Conservation (phyloP, 2,888 invertebrate genomes). For the Perizoma flavofasciatum region DNA sequence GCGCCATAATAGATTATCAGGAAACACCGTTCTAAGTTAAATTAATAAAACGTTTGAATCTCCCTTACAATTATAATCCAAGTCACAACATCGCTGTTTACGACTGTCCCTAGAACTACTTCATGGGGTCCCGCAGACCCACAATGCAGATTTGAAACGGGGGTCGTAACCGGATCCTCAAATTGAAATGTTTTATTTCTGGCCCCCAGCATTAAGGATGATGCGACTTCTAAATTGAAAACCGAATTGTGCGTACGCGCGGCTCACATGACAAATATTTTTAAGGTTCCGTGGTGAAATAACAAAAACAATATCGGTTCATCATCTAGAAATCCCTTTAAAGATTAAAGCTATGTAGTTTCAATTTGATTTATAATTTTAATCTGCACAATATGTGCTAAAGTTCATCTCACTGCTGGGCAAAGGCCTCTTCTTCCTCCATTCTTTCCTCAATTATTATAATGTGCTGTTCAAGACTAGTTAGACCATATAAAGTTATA, state of each 20-base stretch:
- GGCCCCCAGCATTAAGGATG: slow-evolving; percentile 72
- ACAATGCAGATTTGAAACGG: slow-evolving; percentile 78
- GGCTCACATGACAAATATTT: slow-evolving; percentile 63
- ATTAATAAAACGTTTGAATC: no score
- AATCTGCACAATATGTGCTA: no score
- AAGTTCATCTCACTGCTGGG: no score
- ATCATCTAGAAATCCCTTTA: no score
- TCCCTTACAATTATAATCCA: slow-evolving; percentile 16
- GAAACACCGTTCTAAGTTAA: no score
- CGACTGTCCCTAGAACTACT: slow-evolving; percentile 71
- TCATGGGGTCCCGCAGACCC: slow-evolving; percentile 77
- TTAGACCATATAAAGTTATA: no score
- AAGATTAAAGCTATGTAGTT: no score
- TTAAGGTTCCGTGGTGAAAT: slow-evolving; percentile 13
- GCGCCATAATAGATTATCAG: no score
- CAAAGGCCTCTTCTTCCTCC: no score
- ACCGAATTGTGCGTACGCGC: slow-evolving; percentile 70
- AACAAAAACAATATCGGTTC: not conserved
- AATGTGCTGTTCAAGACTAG: no score
- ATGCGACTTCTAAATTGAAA: slow-evolving; percentile 82
- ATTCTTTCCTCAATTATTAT: no score
- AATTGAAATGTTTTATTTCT: slow-evolving; percentile 83
- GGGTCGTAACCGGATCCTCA: slow-evolving; percentile 81
- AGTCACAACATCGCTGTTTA: slow-evolving; percentile 35
- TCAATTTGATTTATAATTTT: no score